Conservation (phyloP, 2,797 vertebrate species). For the Sylvia borin region DNA sequence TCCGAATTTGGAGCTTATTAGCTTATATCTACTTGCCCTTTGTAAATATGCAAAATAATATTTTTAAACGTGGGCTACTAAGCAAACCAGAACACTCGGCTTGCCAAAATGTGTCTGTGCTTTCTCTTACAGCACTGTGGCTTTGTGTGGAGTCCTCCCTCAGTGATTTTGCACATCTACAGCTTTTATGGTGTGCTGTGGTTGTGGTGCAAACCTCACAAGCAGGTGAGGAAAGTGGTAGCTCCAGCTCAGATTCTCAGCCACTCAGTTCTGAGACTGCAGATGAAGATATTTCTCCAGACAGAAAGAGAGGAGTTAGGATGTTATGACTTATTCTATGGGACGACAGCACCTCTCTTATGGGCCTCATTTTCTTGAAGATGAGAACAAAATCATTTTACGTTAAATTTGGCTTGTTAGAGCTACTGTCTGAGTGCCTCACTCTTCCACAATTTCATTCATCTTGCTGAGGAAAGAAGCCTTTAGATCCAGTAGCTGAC, state of each 20-base stretch:
- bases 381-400: background rate
- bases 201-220: background rate
- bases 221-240: background rate
- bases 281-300: background rate
- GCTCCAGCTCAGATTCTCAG: background rate
- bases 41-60: slow-evolving; percentile 2
- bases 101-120: background rate
- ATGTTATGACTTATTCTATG: background rate
- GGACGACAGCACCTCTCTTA: background rate
- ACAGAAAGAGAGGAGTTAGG: background rate
- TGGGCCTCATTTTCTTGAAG: background rate
- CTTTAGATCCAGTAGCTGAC: background rate
- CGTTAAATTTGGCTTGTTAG: background rate
- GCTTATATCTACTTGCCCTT: background rate
- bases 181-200: background rate
- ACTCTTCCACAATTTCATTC: background rate
- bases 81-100: background rate
- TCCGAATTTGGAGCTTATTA: background rate
- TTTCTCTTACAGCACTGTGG: background rate
- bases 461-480: background rate
- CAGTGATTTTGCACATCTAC: background rate
- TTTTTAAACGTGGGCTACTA: background rate
- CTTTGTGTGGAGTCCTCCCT: background rate
- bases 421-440: background rate
- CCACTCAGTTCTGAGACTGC: background rate